A percentile compares a stretch with the other conserved stretches of the same genome.
phyloP scores from a whole-genome alignment of 1,140 invertebrate species.

The Stegodyphus dumicola region DNA sequence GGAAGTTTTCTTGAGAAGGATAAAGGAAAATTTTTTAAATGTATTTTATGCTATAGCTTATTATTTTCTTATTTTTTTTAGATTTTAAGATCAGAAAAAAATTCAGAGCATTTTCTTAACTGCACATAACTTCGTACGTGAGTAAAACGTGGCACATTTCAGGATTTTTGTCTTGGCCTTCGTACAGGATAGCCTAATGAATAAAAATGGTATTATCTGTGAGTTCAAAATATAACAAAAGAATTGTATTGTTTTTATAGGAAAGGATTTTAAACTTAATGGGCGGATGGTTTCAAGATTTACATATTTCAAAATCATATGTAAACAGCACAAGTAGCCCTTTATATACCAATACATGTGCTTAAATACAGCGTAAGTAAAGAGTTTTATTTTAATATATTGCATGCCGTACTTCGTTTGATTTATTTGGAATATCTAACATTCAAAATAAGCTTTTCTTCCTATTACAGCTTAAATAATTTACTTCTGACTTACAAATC shows the following conservation, averaged over 20 bases:
- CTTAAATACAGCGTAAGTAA: too few species aligned
- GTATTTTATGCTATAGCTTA: background rate
- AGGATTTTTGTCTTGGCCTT: constrained; percentile 99
- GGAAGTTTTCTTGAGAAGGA: background rate
- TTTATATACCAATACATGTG: too few species aligned
- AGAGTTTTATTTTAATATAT: too few species aligned
- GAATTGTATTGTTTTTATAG: too few species aligned
- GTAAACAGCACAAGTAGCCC: too few species aligned
- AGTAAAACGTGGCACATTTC: constrained; percentile 99
- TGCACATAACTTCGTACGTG: constrained; percentile 99
- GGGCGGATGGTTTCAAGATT: background rate
- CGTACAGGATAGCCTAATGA: constrained; percentile 96
- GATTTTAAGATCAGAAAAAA: background rate
- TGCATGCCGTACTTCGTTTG: too few species aligned
- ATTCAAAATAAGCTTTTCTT: too few species aligned
- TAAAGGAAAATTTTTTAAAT: background rate
- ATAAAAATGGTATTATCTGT: constrained; percentile 13
- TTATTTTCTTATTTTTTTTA: constrained; percentile 8
- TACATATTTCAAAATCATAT: too few species aligned
- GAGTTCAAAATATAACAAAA: background rate
- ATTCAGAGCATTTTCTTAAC: constrained; percentile 73
- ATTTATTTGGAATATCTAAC: too few species aligned
- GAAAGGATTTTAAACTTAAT: too few species aligned
- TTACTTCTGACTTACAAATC: too few species aligned
- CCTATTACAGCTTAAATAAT: too few species aligned